Conservation (phyloP, 1,140 invertebrate species). For the Globodera rostochiensis region DNA sequence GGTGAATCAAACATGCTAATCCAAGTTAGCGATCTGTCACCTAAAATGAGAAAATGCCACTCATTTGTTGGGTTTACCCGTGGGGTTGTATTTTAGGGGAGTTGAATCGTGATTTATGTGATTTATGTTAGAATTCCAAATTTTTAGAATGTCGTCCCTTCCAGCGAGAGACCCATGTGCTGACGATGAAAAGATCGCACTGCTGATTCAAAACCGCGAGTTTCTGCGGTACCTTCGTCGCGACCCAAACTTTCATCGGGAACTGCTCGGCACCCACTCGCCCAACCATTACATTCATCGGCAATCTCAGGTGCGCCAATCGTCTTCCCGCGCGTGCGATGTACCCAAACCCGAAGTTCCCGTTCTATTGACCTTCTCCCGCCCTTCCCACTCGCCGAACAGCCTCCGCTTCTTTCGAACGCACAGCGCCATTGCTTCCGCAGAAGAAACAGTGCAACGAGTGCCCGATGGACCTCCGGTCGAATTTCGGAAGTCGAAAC, state of each 20-base stretch:
- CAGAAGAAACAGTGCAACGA: not conserved
- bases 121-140: slow-evolving; percentile 12
- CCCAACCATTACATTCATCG: not conserved
- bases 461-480: slow-evolving; percentile 1
- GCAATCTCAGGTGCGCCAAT: not conserved
- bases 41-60: too few relatives aligned
- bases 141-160: not conserved
- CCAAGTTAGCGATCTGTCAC: too few relatives aligned
- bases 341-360: not conserved
- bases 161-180: slow-evolving; percentile 29
- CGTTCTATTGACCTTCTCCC: slow-evolving; percentile 17
- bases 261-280: slow-evolving; percentile 1
- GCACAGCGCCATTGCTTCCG: not conserved
- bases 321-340: not conserved
- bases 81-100: too few relatives aligned
- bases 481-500: slow-evolving; percentile 5
- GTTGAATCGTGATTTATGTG: not conserved
- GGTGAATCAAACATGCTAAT: too few relatives aligned
- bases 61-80: too few relatives aligned
- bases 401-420: not conserved
- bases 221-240: slow-evolving; percentile 49
- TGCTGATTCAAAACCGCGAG: slow-evolving; percentile 54
- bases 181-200: slow-evolving; percentile 56
- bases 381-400: slow-evolving; percentile 14
- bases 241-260: slow-evolving; percentile 41